Evolutionary conservation across 2,888 invertebrate species (phyloP).

Genomic region (Calameuta filiformis): DNA sequence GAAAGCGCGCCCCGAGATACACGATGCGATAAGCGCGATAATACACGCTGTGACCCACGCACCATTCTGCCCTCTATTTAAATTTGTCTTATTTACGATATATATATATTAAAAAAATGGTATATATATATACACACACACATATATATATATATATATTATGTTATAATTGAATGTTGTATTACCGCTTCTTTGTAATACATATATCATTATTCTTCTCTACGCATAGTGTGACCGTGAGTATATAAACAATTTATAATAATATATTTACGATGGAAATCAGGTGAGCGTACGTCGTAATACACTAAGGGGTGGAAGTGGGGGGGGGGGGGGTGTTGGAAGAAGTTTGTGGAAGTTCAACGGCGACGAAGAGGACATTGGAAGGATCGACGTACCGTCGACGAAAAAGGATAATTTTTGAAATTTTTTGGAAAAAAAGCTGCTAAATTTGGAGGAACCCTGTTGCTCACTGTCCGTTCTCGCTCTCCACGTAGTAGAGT

Average conservation of each 20-base stretch:
- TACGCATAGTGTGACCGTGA: conserved; percentile 44
- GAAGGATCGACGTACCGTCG: background rate
- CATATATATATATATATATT: conserved; percentile 45
- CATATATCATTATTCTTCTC: conserved; percentile 43
- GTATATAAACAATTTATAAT: conserved; percentile 31
- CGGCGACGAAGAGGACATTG: conserved; percentile 12
- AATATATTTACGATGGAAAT: conserved; percentile 18
- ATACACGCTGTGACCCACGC: conserved; percentile 31
- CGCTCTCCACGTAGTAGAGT: conserved; percentile 41
- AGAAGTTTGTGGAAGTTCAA: conserved; percentile 6
- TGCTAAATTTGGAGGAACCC: conserved; percentile 20
- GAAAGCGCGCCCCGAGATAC: background rate
- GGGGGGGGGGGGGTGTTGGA: conserved; percentile 7
- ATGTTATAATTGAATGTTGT: conserved; percentile 62
- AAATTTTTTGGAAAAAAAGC: conserved; percentile 1
- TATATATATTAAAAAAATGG: conserved; percentile 18
- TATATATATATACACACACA: conserved; percentile 20
- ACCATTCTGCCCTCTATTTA: conserved; percentile 24
- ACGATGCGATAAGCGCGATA: conserved; percentile 17
- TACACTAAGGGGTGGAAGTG: background rate
- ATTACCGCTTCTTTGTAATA: conserved; percentile 64
- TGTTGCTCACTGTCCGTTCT: conserved; percentile 41
- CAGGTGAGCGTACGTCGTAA: conserved; percentile 18
- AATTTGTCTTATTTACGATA: conserved; percentile 26
- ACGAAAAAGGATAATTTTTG: background rate